Base-by-base conservation (phyloP, 2,888 invertebrate species). In the Agrochola circellaris region DNA sequence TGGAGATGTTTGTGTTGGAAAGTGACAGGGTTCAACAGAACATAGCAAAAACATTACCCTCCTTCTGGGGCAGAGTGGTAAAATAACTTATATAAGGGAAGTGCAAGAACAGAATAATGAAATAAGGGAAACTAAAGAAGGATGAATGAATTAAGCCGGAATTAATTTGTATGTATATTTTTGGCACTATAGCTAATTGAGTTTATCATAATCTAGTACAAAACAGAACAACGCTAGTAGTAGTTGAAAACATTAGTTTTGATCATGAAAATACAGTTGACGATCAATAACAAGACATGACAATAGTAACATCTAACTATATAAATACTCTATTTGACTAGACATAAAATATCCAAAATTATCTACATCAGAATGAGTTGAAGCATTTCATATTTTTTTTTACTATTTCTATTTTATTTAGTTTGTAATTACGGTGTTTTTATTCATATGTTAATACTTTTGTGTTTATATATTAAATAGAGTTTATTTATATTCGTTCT, bases 401-500 rank as follows among this genome's bases (percentile, higher is more conserved):
- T 58, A n/a, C 17, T 38, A 42, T 45, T 83, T 61, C 20, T 60
- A 48, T 74, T 80, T 48, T 38, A 69, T 85, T 58, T 42, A 56
- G 23, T 75, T 72, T 68, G 68, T 65, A 48, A 56, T 60, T 64
- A 26, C 45, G 15, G 48, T 48, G 20, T 30, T 20, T 80, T 65
- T 58, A 64, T 61, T n/a, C 0, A 6, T 17, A 61, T 71, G 34
- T 54, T 54, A 15, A 30, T n/a, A 64, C 48, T 56, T 34, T 65
- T 75, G 42, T 70, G 61, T 66, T 26, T 70, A 48, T 48, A 42
- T 54, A 58, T 69, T 72, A 51, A 38, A 34, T 34, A 48, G 15
- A 45, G 34, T 70, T 67, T 60, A 73, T 82, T 81, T 69, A 54
- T 85, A 71, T 64, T 61, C 9, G 17, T 56, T 68, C 54, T 70